Conservation (phyloP, 2,888 invertebrate species). For the Meandrusa payeni region DNA sequence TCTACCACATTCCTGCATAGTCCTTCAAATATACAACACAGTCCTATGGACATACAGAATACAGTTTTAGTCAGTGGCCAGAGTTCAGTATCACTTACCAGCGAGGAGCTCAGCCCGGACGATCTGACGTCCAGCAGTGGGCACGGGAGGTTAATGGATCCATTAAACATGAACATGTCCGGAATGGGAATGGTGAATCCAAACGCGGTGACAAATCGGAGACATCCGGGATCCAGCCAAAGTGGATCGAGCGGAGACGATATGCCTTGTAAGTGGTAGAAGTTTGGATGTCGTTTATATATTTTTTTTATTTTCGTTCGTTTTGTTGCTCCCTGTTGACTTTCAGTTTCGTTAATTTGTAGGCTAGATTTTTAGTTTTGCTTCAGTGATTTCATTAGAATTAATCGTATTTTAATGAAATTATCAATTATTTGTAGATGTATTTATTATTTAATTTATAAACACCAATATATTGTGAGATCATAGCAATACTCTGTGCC, state of each 20-base stretch:
- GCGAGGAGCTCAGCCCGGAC: slow-evolving; percentile 70
- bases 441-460: too few species aligned
- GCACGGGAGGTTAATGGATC: slow-evolving; percentile 65
- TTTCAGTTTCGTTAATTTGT: slow-evolving; percentile 6
- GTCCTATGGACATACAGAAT: slow-evolving; percentile 72
- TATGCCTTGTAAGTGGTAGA: slow-evolving; percentile 68
- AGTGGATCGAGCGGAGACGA: slow-evolving; percentile 57
- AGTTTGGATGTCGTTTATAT: slow-evolving; percentile 36
- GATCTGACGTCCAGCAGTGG: slow-evolving; percentile 72
- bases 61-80: slow-evolving; percentile 69
- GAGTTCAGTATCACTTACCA: slow-evolving; percentile 64
- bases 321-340: slow-evolving; percentile 26
- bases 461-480: not conserved
- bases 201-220: slow-evolving; percentile 74
- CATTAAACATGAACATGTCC: slow-evolving; percentile 68
- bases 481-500: slow-evolving; percentile 6
- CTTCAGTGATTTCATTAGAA: not conserved
- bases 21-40: slow-evolving; percentile 73
- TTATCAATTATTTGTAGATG: too few species aligned
- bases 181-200: slow-evolving; percentile 80
- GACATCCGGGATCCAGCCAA: slow-evolving; percentile 69
- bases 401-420: not conserved
- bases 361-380: slow-evolving; percentile 5
- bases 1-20: slow-evolving; percentile 87
- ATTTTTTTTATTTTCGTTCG: slow-evolving; percentile 27